A percentile compares a stretch with the other conserved stretches of the same genome.
These are phyloP conservation scores for Coelopa frigida DNA, from an alignment of 1,140 invertebrate species.

Conservation along the genomic window DNA sequence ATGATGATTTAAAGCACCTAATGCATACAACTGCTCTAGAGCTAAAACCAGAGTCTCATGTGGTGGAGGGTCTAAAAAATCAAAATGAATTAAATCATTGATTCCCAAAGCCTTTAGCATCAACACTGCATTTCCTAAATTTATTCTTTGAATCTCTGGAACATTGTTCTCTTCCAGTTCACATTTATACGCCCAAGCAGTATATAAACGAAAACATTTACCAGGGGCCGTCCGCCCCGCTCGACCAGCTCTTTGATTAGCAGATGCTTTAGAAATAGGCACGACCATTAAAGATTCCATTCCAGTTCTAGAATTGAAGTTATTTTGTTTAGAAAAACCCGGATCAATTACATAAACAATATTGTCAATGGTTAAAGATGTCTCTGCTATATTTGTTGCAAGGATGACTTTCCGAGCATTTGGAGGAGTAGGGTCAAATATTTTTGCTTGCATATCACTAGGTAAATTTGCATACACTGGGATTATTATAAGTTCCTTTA, in stretches of 20 bases:
- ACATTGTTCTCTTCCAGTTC: slow-evolving; percentile 97
- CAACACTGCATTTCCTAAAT: slow-evolving; percentile 93
- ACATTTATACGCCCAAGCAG: slow-evolving; percentile 94
- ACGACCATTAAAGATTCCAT: slow-evolving; percentile 98
- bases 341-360: slow-evolving; percentile 99
- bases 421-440: slow-evolving; percentile 92
- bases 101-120: slow-evolving; percentile 96
- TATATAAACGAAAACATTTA: slow-evolving; percentile 97
- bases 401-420: slow-evolving; percentile 93
- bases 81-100: slow-evolving; percentile 96
- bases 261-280: slow-evolving; percentile 95
- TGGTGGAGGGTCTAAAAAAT: slow-evolving; percentile 97
- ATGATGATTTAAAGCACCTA: slow-evolving; percentile 96
- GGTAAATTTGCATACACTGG: slow-evolving; percentile 98
- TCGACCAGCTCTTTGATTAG: slow-evolving; percentile 88
- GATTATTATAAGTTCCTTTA: slow-evolving; percentile 87
- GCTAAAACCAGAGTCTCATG: slow-evolving; percentile 94
- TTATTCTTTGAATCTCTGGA: slow-evolving; percentile 97
- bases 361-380: slow-evolving; percentile 97
- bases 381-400: slow-evolving; percentile 99
- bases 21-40: slow-evolving; percentile 93
- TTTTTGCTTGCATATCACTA: slow-evolving; percentile 97
- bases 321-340: slow-evolving; percentile 98
- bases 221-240: slow-evolving; percentile 90
- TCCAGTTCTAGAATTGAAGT: slow-evolving; percentile 95